These are phyloP conservation scores for Aurelia aurita complex sp. Pacific DNA, from an alignment of 30 jellyfish, hydroid and myxozoan species.

Conservation along the genomic window DNA sequence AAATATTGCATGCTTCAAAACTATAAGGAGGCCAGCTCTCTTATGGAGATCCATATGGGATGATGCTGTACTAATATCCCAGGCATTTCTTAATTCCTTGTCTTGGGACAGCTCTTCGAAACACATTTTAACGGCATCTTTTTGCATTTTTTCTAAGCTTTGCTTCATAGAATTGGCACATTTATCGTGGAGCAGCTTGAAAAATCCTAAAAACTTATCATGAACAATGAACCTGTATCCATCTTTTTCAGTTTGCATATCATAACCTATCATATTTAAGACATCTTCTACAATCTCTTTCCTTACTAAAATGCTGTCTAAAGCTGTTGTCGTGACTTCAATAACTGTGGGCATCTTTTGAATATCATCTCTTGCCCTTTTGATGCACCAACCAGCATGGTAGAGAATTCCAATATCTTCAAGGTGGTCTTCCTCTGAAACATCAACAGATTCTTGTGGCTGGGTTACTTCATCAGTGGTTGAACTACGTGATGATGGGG, in stretches of 20 bases:
- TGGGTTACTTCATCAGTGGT: not conserved
- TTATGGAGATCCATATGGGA: not conserved
- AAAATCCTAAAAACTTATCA: too few relatives aligned
- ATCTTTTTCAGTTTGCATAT: not conserved
- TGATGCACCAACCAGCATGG: not conserved
- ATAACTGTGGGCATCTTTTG: too few relatives aligned
- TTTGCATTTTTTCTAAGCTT: not conserved
- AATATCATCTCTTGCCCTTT: too few relatives aligned
- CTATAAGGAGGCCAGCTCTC: not conserved
- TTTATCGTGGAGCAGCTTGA: not conserved
- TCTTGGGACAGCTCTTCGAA: not conserved
- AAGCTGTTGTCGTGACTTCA: too few relatives aligned
- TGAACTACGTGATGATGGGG: not conserved
- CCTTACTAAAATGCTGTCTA: not conserved
- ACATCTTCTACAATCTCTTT: not conserved
- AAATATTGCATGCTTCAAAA: conserved; percentile 1
- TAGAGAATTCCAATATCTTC: not conserved
- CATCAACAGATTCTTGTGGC: conserved; percentile 1
- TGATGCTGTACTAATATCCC: conserved; percentile 1
- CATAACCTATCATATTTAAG: not conserved
- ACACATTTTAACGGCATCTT: not conserved
- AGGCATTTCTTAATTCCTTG: not conserved
- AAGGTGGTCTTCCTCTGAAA: not conserved
- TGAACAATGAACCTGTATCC: too few relatives aligned
- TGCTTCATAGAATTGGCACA: not conserved